Base-by-base conservation (phyloP, 2,888 invertebrate genomes). In the Melieria picta region DNA sequence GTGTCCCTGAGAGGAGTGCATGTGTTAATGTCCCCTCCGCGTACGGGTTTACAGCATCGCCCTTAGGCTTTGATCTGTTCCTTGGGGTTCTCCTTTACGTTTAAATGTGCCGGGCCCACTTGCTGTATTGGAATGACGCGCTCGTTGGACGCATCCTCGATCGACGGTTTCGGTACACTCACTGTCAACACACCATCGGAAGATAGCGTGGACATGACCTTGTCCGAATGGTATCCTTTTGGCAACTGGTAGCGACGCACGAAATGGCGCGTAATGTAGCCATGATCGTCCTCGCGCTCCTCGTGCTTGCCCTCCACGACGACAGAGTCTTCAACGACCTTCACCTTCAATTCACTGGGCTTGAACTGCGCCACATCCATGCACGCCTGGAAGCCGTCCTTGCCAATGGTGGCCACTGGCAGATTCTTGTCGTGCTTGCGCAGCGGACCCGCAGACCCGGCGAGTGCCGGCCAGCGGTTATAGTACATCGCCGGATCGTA, bases 321-420 rank as follows among this genome's bases (percentile, higher is more conserved):
- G 64, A 91, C 89, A 63, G 89, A 89, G 77, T 91, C 90, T 9
- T 93, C 93, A 0, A 92, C 89, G 0, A 93, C 93, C 84, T 93
- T 94, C 46, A 95, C 94, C 1, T 89, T 89, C 62, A 95, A 91
- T 83, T 95, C 94, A 46, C 92, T 91, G 0, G 94, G 94, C 9
- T 89, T 88, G 80, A 94, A 95, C 79, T 94, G 93, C 81, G 92
- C 91, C 0, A 95, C 93, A 81, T 95, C 94, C 79, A 94, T 87
- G 79, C 90, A 90, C 52, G 92, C 91, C 81, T 92, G 91, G 75
- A 92, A 92, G 72, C 91, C 91, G 78, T 92, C 90, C 1, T 91
- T 90, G 80, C 91, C 91, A 30, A 88, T 76, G 43, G 79, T 79
- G 5, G 81, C 77, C 6, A 80, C 47, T 7, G 77, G 58, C 3